phyloP scores from a whole-genome alignment of 2,888 invertebrate species.

The Chrysolina americana region DNA sequence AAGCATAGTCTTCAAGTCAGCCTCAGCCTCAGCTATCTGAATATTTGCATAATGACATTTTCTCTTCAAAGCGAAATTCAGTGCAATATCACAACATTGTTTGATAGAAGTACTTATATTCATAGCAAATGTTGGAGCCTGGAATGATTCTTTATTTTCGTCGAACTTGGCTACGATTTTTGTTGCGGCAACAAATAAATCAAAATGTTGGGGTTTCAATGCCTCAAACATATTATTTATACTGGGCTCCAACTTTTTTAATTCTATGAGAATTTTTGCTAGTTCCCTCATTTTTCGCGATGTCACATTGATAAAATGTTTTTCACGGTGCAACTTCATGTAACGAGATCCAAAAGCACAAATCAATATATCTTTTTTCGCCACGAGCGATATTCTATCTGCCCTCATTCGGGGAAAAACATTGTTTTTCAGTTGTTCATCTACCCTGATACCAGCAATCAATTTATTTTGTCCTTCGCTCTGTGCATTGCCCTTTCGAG shows the following conservation, averaged over 20 bases:
- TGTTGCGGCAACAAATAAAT: slow-evolving; percentile 15
- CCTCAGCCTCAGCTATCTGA: slow-evolving; percentile 40
- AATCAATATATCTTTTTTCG: slow-evolving; percentile 44
- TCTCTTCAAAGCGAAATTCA: slow-evolving; percentile 32
- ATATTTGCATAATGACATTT: slow-evolving; percentile 22
- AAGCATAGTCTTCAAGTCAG: slow-evolving; percentile 51
- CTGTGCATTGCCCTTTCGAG: slow-evolving; percentile 18
- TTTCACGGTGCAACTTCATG: slow-evolving; percentile 42
- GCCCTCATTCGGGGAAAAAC: slow-evolving; percentile 34
- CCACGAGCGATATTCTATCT: slow-evolving; percentile 35
- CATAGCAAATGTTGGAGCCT: slow-evolving; percentile 25
- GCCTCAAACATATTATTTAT: slow-evolving; percentile 23
- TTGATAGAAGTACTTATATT: slow-evolving; percentile 31
- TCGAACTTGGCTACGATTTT: slow-evolving; percentile 17
- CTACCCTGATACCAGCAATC: slow-evolving; percentile 28
- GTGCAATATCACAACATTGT: slow-evolving; percentile 25
- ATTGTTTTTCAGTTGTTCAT: slow-evolving; percentile 23
- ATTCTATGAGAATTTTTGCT: slow-evolving; percentile 3
- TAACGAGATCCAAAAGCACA: slow-evolving; percentile 43
- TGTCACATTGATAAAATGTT: slow-evolving; percentile 40
- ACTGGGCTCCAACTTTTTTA: slow-evolving; percentile 10
- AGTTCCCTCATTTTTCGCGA: slow-evolving; percentile 27
- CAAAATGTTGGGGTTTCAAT: slow-evolving; percentile 27
- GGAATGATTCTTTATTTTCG: slow-evolving; percentile 6
- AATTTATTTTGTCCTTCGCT: slow-evolving; percentile 37